These are phyloP conservation scores for Bombyx mori DNA, from an alignment of 1,140 invertebrate species.

Conservation along the genomic window ASM3026992v2 NC_085110.1:1409001-1409500, in stretches of 20 bases:
- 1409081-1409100: slow-evolving; percentile 53
- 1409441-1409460: slow-evolving; percentile 32
- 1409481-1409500: not conserved
- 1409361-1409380: slow-evolving; percentile 3
- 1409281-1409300: slow-evolving; percentile 57
- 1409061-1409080: not conserved
- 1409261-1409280: slow-evolving; percentile 27
- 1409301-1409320: slow-evolving; percentile 64
- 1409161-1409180: slow-evolving; percentile 24
- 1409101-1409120: slow-evolving; percentile 47
- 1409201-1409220: slow-evolving; percentile 19
- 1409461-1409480: slow-evolving; percentile 25
- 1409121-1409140: slow-evolving; percentile 47
- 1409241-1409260: slow-evolving; percentile 54
- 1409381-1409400: slow-evolving; percentile 1
- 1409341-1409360: slow-evolving; percentile 39
- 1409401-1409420: slow-evolving; percentile 2
- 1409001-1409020: no score
- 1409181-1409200: slow-evolving; percentile 27
- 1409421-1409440: slow-evolving; percentile 40
- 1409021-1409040: no score
- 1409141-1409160: slow-evolving; percentile 22
- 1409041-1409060: no score
- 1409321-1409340: slow-evolving; percentile 44
- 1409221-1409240: slow-evolving; percentile 9